Base-by-base conservation (phyloP, 2,113 vertebrate genomes). In the Plestiodon gilberti region DNA sequence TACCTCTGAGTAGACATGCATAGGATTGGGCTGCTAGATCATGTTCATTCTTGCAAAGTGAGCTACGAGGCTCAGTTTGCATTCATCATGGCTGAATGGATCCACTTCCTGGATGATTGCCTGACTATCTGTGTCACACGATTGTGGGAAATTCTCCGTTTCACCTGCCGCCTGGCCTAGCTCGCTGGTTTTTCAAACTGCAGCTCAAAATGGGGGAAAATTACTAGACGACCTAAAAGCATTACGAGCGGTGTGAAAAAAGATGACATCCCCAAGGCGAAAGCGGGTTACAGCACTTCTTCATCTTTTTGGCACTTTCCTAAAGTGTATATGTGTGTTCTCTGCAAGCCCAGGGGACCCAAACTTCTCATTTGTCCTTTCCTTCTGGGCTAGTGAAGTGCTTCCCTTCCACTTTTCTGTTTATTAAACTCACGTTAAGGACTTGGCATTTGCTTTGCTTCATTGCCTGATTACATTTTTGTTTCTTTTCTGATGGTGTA, bases 301-400 rank as follows among this genome's bases (percentile, higher is more conserved):
- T 28, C 6, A 82, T 23, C 33, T 77, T 28, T 62, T 74, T 40
- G 61, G 55, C n/a, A 74, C 43, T 48, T 77, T 79, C n/a, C 77
- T 74, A 20, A 87, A 88, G 59, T 30, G 33, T 17, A 6, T 78
- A 13, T 87, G 59, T 80, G 6, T 62, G 17, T 61, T 91, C 75
- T 25, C 30, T 25, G 71, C 38, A 83, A 59, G 48, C 65, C 28
- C 70, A 61, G 38, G 65, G 74, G 78, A 88, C 61, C 83, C 88
- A 86, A 92, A 88, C 35, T 65, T 89, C 74, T 88, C 17, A 77
- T 55, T 87, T 85, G 81, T 89, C 64, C 85, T 89, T 70, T 84
- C 48, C 82, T 89, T 89, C 61, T 86, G 15, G 14, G n/a, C 30
- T 33, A 33, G 30, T 33, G 30, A 87, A 88, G 78, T 75, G 83